These are phyloP conservation scores for Acrossocheilus fasciatus DNA, from an alignment of 2,797 vertebrate genomes.

Conservation along the genomic window DNA sequence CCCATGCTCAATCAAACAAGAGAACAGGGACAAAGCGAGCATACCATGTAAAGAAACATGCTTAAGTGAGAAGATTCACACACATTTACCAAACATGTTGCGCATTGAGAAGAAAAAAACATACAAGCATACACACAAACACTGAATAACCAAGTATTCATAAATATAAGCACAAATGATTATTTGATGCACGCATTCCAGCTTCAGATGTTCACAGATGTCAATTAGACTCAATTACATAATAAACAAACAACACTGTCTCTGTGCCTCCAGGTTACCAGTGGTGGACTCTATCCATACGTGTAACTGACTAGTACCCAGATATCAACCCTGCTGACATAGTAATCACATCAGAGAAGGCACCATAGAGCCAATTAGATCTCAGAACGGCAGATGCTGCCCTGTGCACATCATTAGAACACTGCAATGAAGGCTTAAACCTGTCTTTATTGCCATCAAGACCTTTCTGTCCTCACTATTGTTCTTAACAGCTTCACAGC, in stretches of 20 bases:
- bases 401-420: slow-evolving; percentile 79
- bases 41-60: slow-evolving; percentile 47
- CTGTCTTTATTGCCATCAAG: slow-evolving; percentile 32
- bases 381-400: slow-evolving; percentile 72
- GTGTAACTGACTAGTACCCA: slow-evolving; percentile 69
- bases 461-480: background rate
- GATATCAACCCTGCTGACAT: slow-evolving; percentile 80
- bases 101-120: slow-evolving; percentile 17
- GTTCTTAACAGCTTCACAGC: slow-evolving; percentile 34
- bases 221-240: background rate
- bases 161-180: slow-evolving; percentile 38
- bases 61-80: slow-evolving; percentile 44
- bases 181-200: slow-evolving; percentile 1
- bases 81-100: slow-evolving; percentile 31
- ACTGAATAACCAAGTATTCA: slow-evolving; percentile 49
- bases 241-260: background rate
- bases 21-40: slow-evolving; percentile 32
- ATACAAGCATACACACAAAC: slow-evolving; percentile 31
- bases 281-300: slow-evolving; percentile 53
- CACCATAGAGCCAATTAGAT: slow-evolving; percentile 79
- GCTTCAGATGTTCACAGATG: slow-evolving; percentile 8
- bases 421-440: slow-evolving; percentile 72
- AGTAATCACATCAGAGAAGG: slow-evolving; percentile 85
- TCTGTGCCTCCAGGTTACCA: background rate
- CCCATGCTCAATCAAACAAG: slow-evolving; percentile 37